A percentile compares a stretch with the other conserved stretches of the same genome.
Conservation (phyloP, 2,797 vertebrate genomes). For the Hafferia zeledoni region DNA sequence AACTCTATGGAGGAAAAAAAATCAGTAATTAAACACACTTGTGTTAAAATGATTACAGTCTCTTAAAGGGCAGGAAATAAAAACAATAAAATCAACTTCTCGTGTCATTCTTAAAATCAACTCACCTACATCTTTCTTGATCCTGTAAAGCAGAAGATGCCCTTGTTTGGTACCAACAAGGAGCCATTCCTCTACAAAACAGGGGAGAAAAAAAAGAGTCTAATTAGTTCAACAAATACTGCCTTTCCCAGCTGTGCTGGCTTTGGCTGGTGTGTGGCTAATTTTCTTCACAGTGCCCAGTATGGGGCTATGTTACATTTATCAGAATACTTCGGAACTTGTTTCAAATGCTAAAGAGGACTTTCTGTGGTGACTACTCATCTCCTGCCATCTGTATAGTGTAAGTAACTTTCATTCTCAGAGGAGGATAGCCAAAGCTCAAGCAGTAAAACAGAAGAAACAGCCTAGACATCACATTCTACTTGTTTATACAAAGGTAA, state of each 20-base stretch:
- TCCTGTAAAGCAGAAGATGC: conserved; percentile 93
- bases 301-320: not conserved
- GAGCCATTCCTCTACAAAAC: conserved; percentile 92
- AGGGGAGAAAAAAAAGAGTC: not conserved
- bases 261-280: not conserved
- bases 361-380: not conserved
- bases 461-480: not conserved
- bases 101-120: not conserved
- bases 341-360: not conserved
- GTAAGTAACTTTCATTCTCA: not conserved
- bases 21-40: not conserved
- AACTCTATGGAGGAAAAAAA: not conserved
- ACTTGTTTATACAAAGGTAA: not conserved
- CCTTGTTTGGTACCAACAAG: conserved; percentile 98
- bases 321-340: not conserved
- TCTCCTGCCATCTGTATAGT: not conserved
- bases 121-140: conserved; percentile 92
- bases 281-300: not conserved
- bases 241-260: not conserved
- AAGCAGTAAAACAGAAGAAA: not conserved
- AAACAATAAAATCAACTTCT: not conserved
- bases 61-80: not conserved
- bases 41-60: not conserved
- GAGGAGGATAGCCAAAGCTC: not conserved
- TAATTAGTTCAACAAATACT: not conserved